phyloP scores from a whole-genome alignment of 2,888 invertebrate genomes.

The Mesoligia furuncula region DNA sequence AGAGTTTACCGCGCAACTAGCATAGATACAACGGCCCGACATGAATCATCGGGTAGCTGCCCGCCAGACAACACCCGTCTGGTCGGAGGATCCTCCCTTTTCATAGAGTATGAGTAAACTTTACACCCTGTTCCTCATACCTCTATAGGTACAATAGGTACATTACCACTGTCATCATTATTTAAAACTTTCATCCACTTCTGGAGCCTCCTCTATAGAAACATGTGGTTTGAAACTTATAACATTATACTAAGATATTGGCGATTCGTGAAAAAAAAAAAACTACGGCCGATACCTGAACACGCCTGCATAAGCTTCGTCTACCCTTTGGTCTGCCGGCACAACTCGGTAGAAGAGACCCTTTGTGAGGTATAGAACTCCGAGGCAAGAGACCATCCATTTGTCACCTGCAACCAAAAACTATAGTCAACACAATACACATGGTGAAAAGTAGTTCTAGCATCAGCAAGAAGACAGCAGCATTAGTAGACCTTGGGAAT shows the following conservation, averaged over 20 bases:
- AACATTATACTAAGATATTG: not conserved
- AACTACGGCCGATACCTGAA: conserved; percentile 88
- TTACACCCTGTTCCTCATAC: too few species aligned
- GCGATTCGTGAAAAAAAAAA: not conserved
- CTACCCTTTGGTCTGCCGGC: conserved; percentile 96
- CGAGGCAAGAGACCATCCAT: conserved; percentile 97
- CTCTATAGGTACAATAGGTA: too few species aligned
- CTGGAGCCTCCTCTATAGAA: not conserved
- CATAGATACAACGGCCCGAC: too few species aligned
- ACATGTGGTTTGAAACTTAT: not conserved
- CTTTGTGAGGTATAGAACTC: conserved; percentile 95
- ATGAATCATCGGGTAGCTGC: too few species aligned
- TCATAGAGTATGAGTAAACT: too few species aligned
- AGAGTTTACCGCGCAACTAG: too few species aligned
- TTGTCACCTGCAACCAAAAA: conserved; percentile 93
- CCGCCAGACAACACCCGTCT: too few species aligned
- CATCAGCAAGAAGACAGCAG: not conserved
- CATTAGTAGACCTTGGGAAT: not conserved
- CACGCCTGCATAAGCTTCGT: conserved; percentile 93
- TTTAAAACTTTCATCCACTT: not conserved
- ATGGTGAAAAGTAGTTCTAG: not conserved
- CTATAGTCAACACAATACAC: conserved; percentile 24
- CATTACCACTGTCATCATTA: not conserved
- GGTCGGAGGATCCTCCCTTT: too few species aligned
- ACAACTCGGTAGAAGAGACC: conserved; percentile 97